A percentile compares a stretch with the other conserved stretches of the same genome.
Conservation (phyloP, 30 jellyfish, hydroid and myxozoan genomes). For the Aurelia aurita complex sp. Pacific region DNA sequence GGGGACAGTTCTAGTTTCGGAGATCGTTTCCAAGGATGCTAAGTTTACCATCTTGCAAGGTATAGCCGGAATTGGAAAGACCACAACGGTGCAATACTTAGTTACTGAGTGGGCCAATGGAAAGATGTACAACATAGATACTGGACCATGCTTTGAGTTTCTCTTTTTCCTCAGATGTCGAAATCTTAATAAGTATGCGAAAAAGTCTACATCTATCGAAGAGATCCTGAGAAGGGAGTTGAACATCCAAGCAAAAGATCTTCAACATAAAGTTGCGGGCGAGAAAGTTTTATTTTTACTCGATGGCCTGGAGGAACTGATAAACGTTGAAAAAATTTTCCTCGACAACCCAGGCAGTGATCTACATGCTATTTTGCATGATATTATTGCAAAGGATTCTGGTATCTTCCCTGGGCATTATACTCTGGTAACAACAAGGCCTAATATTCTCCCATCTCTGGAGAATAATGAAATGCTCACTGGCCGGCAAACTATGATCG, state of each 20-base stretch:
- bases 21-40: not conserved
- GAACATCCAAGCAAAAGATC: not conserved
- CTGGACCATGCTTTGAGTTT: not conserved
- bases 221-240: not conserved
- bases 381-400: not conserved
- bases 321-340: not conserved
- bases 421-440: slow-evolving; percentile 2
- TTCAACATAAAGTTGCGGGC: not conserved
- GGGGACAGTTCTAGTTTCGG: not conserved
- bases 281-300: not conserved
- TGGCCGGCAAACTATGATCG: slow-evolving; percentile 2
- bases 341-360: not conserved
- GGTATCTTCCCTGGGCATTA: not conserved
- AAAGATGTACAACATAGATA: not conserved
- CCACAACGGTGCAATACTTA: not conserved
- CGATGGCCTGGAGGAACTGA: slow-evolving; percentile 13
- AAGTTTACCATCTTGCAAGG: not conserved
- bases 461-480: slow-evolving; percentile 1
- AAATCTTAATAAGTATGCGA: not conserved
- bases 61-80: slow-evolving; percentile 7
- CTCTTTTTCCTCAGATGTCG: not conserved
- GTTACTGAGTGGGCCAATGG: slow-evolving; percentile 1
- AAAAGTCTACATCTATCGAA: not conserved
- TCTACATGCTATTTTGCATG: not conserved
- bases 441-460: not conserved